Base-by-base conservation (phyloP, 1,140 invertebrate genomes). In the Akabosia matsudoensis region DNA sequence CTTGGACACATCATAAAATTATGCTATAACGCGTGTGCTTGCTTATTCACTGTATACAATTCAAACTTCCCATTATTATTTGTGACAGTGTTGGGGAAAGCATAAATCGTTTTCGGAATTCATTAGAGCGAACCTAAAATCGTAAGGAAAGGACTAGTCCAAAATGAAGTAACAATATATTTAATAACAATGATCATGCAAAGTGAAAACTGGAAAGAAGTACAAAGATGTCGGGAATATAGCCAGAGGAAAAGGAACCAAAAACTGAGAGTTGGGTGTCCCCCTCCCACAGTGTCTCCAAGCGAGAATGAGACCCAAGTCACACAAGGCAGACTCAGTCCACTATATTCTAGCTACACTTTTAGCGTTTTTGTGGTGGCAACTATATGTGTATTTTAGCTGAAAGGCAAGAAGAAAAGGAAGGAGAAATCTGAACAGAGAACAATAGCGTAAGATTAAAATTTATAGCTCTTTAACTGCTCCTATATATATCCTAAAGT, bases 41-140 rank as follows among this genome's bases (percentile, higher is more conserved):
- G 37, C n/a, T n/a, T n/a, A n/a, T n/a, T n/a, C n/a, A n/a, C n/a
- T n/a, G n/a, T n/a, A n/a, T 45, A 45, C 7, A 45, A 45, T 45
- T 10, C 37, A 45, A 7, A 45, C 37, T 10, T 18, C 7, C 37
- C 7, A 7, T 10, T 45, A 45, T 10, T 45, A 45, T 45, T 45
- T 18, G 37, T 45, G 37, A 45, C 37, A 45, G 37, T 45, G 37
- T 18, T 18, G 37, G 18, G 22, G 24, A 56, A 56, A 56, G 54
- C 54, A 16, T 24, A 22, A 67, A 67, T 4, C 61, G 22, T 67
- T 67, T 67, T 67, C 61, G 28, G 61, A 67, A 67, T 67, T 67
- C 61, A 67, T 67, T 67, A 67, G 31, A 67, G 22, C 7, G 24
- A 22, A 10, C 22, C 61, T 30, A 67, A 7, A 45, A 45, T 10